Conservation (phyloP, 2,888 invertebrate species). For the Leptopilina drosophilae region DNA sequence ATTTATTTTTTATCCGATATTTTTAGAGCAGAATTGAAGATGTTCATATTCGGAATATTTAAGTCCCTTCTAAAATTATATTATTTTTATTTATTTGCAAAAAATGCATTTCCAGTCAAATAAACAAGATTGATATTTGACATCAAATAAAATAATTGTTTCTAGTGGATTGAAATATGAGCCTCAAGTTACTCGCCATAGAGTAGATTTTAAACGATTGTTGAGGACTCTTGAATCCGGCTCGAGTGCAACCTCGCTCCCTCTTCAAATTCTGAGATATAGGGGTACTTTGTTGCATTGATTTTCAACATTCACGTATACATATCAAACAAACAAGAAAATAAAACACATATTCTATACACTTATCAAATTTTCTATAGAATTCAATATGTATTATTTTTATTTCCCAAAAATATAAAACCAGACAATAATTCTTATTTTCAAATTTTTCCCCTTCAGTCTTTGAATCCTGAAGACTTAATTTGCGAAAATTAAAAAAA, state of each 20-base stretch:
- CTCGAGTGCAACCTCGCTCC: constrained; percentile 26
- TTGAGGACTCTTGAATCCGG: constrained; percentile 32
- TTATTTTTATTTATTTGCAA: constrained; percentile 1
- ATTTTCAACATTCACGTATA: neutral
- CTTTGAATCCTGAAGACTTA: neutral
- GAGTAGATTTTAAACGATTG: constrained; percentile 32
- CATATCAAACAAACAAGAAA: neutral
- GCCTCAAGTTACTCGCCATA: constrained; percentile 28
- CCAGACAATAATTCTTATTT: too few relatives aligned
- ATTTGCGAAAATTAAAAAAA: neutral
- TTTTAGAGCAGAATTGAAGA: too few relatives aligned
- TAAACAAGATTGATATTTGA: neutral
- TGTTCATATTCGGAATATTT: too few relatives aligned
- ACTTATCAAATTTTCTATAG: too few relatives aligned
- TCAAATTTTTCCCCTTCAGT: too few relatives aligned
- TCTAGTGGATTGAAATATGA: constrained; percentile 23
- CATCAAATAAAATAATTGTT: constrained; percentile 29
- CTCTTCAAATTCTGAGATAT: constrained; percentile 29
- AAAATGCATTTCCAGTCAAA: neutral
- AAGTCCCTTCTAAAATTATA: too few relatives aligned
- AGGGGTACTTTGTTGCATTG: constrained; percentile 30
- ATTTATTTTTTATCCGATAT: too few relatives aligned
- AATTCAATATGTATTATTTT: too few relatives aligned
- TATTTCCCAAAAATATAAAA: too few relatives aligned
- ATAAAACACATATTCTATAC: neutral